These are phyloP conservation scores for Holocentrus rufus DNA, from an alignment of 2,797 vertebrate species.

Conservation along the genomic window DNA sequence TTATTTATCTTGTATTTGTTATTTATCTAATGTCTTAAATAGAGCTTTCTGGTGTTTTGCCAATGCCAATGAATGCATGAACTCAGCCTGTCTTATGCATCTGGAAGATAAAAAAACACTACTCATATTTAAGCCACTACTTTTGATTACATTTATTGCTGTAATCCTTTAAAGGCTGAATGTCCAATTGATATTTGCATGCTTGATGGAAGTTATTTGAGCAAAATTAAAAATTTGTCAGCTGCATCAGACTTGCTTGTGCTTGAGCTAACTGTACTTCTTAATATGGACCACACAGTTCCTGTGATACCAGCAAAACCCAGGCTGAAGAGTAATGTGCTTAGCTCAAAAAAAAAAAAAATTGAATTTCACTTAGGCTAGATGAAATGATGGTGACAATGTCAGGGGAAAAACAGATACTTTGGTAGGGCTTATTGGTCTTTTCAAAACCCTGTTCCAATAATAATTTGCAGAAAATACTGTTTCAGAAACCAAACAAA, in stretches of 20 bases:
- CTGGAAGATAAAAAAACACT: too few relatives aligned
- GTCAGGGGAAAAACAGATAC: neutral
- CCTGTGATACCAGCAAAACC: neutral
- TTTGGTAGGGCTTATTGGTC: too few relatives aligned
- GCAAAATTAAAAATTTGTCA: neutral
- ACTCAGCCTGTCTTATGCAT: too few relatives aligned
- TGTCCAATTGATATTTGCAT: neutral
- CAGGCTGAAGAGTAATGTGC: neutral
- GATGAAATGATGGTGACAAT: neutral
- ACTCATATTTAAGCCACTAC: too few relatives aligned
- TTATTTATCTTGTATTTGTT: too few relatives aligned
- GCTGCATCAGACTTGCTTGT: neutral
- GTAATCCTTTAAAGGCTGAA: neutral
- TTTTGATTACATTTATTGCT: neutral
- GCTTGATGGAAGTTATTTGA: neutral
- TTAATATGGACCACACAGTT: neutral
- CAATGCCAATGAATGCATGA: neutral
- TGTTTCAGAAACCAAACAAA: neutral
- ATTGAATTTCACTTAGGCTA: too few relatives aligned
- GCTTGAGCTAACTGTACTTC: neutral
- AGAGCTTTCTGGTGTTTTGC: neutral
- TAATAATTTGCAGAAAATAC: too few relatives aligned
- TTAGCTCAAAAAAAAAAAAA: neutral
- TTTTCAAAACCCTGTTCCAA: too few relatives aligned
- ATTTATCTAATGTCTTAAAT: neutral